These are phyloP conservation scores for Geotrypetes seraphini DNA, from an alignment of 2,797 vertebrate species.

Conservation along the genomic window DNA sequence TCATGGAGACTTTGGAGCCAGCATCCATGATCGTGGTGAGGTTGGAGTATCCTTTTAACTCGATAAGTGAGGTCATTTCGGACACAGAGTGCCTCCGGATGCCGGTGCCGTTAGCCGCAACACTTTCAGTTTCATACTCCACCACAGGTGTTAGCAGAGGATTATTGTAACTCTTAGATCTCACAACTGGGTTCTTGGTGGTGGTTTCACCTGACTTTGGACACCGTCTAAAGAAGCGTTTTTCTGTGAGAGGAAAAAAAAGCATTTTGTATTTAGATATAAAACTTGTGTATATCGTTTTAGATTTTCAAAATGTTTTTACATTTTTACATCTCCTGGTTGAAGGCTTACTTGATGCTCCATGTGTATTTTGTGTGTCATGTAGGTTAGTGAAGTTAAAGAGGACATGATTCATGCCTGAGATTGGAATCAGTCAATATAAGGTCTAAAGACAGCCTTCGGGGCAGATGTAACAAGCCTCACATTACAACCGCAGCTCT, in stretches of 20 bases:
- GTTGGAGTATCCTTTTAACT: constrained; percentile 69
- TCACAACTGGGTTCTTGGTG: constrained; percentile 78
- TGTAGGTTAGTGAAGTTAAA: no score
- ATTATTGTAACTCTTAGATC: constrained; percentile 91
- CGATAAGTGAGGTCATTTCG: constrained; percentile 80
- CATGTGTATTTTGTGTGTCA: no score
- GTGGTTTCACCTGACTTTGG: constrained; percentile 52
- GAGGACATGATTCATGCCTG: no score
- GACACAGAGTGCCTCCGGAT: constrained; percentile 83
- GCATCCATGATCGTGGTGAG: constrained; percentile 41
- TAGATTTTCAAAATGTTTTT: no score
- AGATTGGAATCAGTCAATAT: no score
- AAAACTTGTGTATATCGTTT: no score
- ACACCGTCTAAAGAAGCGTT: constrained; percentile 59
- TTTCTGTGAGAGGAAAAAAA: constrained; percentile 54
- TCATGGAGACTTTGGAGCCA: constrained; percentile 34
- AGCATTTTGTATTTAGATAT: no score
- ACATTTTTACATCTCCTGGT: no score
- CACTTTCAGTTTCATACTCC: constrained; percentile 74
- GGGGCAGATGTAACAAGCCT: no score
- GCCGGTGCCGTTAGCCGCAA: constrained; percentile 27
- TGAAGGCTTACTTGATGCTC: no score
- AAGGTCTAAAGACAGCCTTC: no score
- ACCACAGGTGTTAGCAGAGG: constrained; percentile 82
- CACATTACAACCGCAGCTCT: no score